Evolutionary conservation across 1,140 invertebrate genomes (phyloP).

Genomic region (Drosophila nikananu): DNA sequence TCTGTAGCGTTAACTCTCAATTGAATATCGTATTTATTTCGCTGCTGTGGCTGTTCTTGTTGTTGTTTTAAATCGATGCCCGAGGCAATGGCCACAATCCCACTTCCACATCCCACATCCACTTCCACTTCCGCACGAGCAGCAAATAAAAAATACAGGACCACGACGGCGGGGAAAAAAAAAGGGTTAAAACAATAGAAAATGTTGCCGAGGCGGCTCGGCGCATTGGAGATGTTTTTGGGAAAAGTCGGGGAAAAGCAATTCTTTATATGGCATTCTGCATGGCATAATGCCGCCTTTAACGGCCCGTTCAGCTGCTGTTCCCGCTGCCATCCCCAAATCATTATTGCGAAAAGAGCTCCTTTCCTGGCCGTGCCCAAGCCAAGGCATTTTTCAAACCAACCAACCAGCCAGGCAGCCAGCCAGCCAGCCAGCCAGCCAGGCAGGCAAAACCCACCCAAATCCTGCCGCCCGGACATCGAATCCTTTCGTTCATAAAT

Average conservation of each 20-base stretch:
- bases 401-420: constrained; percentile 28
- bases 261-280: constrained; percentile 71
- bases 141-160: constrained; percentile 49
- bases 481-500: constrained; percentile 85
- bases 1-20: constrained; percentile 50
- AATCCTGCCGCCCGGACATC: constrained; percentile 56
- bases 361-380: constrained; percentile 36
- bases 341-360: constrained; percentile 81
- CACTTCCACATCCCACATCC: constrained; percentile 54
- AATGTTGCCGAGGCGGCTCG: constrained; percentile 48
- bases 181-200: constrained; percentile 81
- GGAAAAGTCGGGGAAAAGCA: constrained; percentile 39
- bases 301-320: constrained; percentile 79
- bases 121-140: constrained; percentile 61
- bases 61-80: constrained; percentile 65
- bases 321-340: constrained; percentile 54
- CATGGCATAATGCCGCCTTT: constrained; percentile 72
- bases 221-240: constrained; percentile 11
- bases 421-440: background rate
- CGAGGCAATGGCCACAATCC: constrained; percentile 63
- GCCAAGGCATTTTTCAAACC: too few relatives aligned
- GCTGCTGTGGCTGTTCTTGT: constrained; percentile 1
- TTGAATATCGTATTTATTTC: constrained; percentile 37
- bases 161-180: constrained; percentile 21
- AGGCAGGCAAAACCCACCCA: background rate